Evolutionary conservation across 2,113 vertebrate genomes (phyloP).

Genomic region (Psophia crepitans): DNA sequence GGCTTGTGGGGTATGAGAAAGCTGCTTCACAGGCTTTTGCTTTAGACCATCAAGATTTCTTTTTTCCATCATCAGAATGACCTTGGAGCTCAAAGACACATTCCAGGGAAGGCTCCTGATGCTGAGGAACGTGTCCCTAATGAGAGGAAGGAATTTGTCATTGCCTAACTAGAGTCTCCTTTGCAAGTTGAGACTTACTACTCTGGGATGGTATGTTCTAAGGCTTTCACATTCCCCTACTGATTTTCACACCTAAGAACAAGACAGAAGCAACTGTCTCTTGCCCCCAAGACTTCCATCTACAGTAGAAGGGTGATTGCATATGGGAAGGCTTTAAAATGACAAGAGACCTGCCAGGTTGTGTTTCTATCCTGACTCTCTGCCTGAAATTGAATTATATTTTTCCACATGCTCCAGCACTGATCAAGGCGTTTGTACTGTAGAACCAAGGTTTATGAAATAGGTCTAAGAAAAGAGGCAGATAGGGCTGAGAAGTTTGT

Average conservation of each 20-base stretch:
- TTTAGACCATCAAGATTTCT: background rate
- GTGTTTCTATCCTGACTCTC: background rate
- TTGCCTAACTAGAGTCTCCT: conserved; percentile 22
- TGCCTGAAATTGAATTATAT: background rate
- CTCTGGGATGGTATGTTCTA: background rate
- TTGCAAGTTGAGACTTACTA: conserved; percentile 6
- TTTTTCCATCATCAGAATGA: background rate
- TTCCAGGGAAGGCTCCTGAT: background rate
- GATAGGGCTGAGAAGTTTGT: background rate
- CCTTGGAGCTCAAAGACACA: conserved; percentile 20
- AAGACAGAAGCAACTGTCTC: conserved; percentile 2
- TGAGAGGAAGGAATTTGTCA: conserved; percentile 33
- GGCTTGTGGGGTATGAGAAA: background rate
- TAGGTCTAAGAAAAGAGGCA: background rate
- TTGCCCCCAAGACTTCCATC: background rate
- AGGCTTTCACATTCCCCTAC: background rate
- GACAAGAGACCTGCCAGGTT: background rate
- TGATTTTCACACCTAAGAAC: conserved; percentile 15
- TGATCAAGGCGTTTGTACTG: background rate
- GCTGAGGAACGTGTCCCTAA: background rate
- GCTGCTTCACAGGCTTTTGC: background rate
- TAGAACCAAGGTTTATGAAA: background rate
- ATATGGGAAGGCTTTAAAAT: background rate
- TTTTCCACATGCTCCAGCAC: background rate
- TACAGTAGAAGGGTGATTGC: background rate